phyloP scores from a whole-genome alignment of 2,888 invertebrate species.

The Timandra comae region DNA sequence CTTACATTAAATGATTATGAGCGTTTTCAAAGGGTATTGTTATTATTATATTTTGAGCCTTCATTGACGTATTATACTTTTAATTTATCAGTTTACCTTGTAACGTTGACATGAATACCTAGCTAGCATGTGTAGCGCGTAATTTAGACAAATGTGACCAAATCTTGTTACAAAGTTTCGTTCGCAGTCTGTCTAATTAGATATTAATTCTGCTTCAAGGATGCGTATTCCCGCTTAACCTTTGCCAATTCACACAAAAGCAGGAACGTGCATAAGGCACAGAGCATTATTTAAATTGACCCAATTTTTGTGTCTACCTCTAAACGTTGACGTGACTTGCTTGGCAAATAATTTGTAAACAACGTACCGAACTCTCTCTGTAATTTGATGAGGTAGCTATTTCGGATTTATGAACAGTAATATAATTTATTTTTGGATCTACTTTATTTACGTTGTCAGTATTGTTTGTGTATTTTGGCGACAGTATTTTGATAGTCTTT shows the following conservation, averaged over 20 bases:
- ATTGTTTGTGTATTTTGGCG: too few species aligned
- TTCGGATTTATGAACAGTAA: conserved; percentile 39
- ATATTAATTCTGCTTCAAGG: conserved; percentile 1
- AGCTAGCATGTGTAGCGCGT: not conserved
- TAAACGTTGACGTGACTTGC: conserved; percentile 46
- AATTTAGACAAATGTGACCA: too few species aligned
- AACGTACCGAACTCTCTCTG: conserved; percentile 38
- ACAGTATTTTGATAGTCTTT: too few species aligned
- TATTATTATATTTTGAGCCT: too few species aligned
- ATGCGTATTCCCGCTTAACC: not conserved
- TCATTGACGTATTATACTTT: too few species aligned
- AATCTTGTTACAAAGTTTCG: too few species aligned
- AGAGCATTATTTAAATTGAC: conserved; percentile 44
- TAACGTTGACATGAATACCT: not conserved
- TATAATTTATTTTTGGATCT: conserved; percentile 31
- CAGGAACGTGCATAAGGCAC: conserved; percentile 4
- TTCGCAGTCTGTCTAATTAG: not conserved
- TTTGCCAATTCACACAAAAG: not conserved
- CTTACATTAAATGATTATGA: not conserved
- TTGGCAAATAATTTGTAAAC: conserved; percentile 54
- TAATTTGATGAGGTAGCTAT: conserved; percentile 53
- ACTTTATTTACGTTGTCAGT: conserved; percentile 13
- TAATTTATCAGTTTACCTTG: too few species aligned
- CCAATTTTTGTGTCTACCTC: conserved; percentile 43
- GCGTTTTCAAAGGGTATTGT: not conserved